Evolutionary conservation across 1,140 invertebrate genomes (phyloP).

Genomic region (Agrilus planipennis): DNA sequence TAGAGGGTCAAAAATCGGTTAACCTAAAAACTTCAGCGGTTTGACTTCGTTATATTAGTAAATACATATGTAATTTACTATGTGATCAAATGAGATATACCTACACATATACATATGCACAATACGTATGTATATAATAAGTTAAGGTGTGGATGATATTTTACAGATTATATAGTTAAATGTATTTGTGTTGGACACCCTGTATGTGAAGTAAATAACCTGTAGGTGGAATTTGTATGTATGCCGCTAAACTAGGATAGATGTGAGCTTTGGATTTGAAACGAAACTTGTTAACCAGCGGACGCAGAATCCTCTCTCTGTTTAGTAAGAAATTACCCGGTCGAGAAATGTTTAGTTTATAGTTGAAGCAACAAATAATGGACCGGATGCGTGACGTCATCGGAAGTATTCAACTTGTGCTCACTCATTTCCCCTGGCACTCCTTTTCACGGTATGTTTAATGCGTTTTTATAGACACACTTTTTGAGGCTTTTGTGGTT

Average conservation of each 20-base stretch:
- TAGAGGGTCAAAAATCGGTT: no score
- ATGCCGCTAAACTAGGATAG: not conserved
- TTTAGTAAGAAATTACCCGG: no score
- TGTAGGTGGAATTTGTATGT: not conserved
- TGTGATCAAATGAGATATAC: no score
- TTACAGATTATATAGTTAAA: no score
- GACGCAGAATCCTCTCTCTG: no score
- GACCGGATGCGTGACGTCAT: conserved; percentile 18
- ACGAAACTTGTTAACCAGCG: not conserved
- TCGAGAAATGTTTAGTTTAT: not conserved
- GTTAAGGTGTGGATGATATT: no score
- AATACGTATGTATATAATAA: no score
- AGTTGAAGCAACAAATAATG: conserved; percentile 1
- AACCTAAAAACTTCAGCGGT: no score
- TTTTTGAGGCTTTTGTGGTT: conserved; percentile 2
- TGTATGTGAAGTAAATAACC: not conserved
- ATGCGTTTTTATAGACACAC: conserved; percentile 10
- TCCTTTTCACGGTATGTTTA: conserved; percentile 19
- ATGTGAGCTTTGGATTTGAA: not conserved
- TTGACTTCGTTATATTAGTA: no score
- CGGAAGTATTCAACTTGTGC: conserved; percentile 16
- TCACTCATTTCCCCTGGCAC: conserved; percentile 13
- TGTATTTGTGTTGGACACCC: not conserved
- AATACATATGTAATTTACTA: no score
- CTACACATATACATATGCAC: no score